Evolutionary conservation across 2,888 invertebrate genomes (phyloP).

Genomic region (Rhodophaea formosa): DNA sequence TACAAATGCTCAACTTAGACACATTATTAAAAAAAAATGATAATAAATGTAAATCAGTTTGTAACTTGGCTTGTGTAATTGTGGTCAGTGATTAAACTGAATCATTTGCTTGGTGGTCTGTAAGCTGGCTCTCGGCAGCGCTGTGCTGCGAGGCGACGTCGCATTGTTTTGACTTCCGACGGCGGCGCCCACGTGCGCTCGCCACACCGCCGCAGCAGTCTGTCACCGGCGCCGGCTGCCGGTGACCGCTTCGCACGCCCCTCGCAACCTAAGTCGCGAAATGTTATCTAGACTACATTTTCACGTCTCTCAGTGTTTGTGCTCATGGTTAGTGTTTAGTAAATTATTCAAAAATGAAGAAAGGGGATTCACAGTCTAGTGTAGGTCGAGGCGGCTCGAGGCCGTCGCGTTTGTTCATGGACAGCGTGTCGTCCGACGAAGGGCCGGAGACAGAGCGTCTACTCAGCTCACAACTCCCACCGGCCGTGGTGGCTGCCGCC

Average conservation of each 20-base stretch:
- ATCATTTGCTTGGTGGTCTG: conserved; percentile 13
- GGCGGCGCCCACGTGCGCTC: conserved; percentile 60
- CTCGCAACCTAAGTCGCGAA: conserved; percentile 34
- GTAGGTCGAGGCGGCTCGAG: conserved; percentile 52
- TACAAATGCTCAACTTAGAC: background rate
- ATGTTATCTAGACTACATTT: conserved; percentile 51
- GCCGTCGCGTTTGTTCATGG: conserved; percentile 59
- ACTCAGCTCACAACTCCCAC: conserved; percentile 53
- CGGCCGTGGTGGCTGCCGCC: conserved; percentile 51
- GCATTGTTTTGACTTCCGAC: conserved; percentile 49
- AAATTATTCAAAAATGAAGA: conserved; percentile 56
- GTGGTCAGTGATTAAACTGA: conserved; percentile 10
- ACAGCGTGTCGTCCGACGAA: conserved; percentile 73
- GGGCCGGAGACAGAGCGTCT: conserved; percentile 71
- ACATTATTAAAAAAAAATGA: background rate
- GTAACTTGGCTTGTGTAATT: background rate
- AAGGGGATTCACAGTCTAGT: conserved; percentile 54
- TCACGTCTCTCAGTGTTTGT: conserved; percentile 33
- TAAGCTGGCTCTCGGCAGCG: background rate
- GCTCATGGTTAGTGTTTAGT: conserved; percentile 44
- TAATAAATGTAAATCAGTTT: background rate
- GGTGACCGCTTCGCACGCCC: conserved; percentile 45
- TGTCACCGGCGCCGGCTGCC: conserved; percentile 53
- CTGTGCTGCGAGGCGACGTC: background rate
- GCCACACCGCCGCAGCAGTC: conserved; percentile 60